phyloP scores from a whole-genome alignment of 2,797 vertebrate genomes.

The Steatocranus sp. region DNA sequence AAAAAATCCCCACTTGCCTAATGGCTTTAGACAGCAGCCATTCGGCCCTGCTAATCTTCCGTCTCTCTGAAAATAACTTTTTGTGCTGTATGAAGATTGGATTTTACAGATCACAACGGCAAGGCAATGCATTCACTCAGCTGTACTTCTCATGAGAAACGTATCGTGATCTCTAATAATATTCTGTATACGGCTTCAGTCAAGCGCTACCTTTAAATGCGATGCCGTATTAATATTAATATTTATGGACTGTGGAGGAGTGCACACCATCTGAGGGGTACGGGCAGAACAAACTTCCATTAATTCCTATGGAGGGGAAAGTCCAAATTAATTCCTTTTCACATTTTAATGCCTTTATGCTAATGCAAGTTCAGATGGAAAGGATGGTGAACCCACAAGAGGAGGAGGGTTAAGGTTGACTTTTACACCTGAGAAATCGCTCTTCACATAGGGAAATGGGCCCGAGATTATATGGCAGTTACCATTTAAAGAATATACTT shows the following conservation, averaged over 20 bases:
- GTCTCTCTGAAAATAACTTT: slow-evolving; percentile 81
- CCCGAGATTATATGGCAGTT: slow-evolving; percentile 9
- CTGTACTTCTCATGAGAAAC: slow-evolving; percentile 84
- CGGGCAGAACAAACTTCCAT: slow-evolving; percentile 83
- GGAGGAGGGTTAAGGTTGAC: slow-evolving; percentile 74
- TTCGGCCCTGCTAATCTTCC: slow-evolving; percentile 77
- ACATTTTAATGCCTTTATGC: slow-evolving; percentile 85
- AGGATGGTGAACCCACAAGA: slow-evolving; percentile 65
- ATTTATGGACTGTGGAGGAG: slow-evolving; percentile 83
- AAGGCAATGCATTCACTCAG: slow-evolving; percentile 82
- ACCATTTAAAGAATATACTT: slow-evolving; percentile 10
- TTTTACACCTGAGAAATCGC: slow-evolving; percentile 67
- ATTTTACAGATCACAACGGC: slow-evolving; percentile 85
- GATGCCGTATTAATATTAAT: slow-evolving; percentile 86
- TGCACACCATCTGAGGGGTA: slow-evolving; percentile 70
- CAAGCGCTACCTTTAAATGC: slow-evolving; percentile 83
- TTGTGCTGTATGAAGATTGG: slow-evolving; percentile 83
- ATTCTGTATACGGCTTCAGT: slow-evolving; percentile 84
- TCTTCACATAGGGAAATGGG: slow-evolving; percentile 47
- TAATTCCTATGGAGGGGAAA: slow-evolving; percentile 84
- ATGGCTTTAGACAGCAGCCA: slow-evolving; percentile 79
- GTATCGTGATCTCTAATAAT: slow-evolving; percentile 85
- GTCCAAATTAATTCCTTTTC: slow-evolving; percentile 87
- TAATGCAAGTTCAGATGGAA: slow-evolving; percentile 73
- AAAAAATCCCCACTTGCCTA: slow-evolving; percentile 63